These are phyloP conservation scores for Caenorhabditis briggsae DNA, from an alignment of 1,140 invertebrate species.

Conservation along the genomic window DNA sequence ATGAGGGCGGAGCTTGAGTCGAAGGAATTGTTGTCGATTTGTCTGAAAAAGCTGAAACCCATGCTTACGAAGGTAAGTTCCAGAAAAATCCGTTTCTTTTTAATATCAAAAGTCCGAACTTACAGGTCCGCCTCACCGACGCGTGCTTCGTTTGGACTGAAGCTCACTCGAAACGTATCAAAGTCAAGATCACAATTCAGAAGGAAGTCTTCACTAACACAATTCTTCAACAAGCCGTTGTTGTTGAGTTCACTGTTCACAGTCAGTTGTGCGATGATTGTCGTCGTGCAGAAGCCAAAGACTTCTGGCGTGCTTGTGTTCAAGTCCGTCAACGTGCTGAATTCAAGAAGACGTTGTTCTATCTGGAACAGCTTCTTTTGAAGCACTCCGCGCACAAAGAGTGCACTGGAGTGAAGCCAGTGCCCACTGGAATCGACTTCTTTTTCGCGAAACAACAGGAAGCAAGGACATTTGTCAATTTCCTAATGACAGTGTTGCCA, in stretches of 20 bases:
- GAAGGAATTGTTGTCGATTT: conserved; percentile 89
- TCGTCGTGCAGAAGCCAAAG: conserved; percentile 94
- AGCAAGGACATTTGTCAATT: conserved; percentile 95
- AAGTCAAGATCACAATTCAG: conserved; percentile 96
- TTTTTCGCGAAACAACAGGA: conserved; percentile 90
- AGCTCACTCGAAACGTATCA: conserved; percentile 96
- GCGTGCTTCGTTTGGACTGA: conserved; percentile 99
- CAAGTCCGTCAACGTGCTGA: conserved; percentile 83
- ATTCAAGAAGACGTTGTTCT: conserved; percentile 98
- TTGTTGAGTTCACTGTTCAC: conserved; percentile 91
- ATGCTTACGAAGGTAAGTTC: conserved; percentile 83
- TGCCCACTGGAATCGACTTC: conserved; percentile 94
- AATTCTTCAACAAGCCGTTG: conserved; percentile 87
- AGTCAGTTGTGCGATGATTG: conserved; percentile 96
- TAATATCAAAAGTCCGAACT: neutral
- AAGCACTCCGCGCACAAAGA: conserved; percentile 84
- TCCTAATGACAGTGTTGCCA: conserved; percentile 88
- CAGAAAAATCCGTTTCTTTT: neutral
- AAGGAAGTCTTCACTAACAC: conserved; percentile 85
- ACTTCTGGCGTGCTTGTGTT: conserved; percentile 93
- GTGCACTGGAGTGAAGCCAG: conserved; percentile 92
- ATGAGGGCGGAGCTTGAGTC: conserved; percentile 90
- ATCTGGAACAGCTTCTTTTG: conserved; percentile 95
- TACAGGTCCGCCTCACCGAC: conserved; percentile 84
- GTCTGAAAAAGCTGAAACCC: conserved; percentile 93